Evolutionary conservation across 2,797 vertebrate genomes (phyloP).

Genomic region (Odontamblyopus lacepedii): DNA sequence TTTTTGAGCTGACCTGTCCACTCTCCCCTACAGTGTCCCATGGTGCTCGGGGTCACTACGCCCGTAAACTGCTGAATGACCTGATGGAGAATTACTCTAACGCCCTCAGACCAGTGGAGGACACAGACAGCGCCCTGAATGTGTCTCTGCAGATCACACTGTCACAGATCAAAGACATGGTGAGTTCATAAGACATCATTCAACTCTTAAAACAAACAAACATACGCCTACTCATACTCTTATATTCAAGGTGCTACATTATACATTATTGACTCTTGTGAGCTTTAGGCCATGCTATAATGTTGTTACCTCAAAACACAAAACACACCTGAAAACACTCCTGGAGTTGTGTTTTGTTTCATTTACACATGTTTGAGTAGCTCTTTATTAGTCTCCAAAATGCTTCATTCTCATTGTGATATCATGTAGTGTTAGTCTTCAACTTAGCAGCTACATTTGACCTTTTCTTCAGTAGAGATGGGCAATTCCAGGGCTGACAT

Average conservation of each 20-base stretch:
- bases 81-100: slow-evolving; percentile 93
- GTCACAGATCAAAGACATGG: slow-evolving; percentile 98
- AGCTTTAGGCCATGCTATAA: too few relatives aligned
- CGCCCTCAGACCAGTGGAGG: slow-evolving; percentile 91
- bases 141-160: slow-evolving; percentile 95
- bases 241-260: neutral
- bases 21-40: slow-evolving; percentile 72
- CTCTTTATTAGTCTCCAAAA: too few relatives aligned
- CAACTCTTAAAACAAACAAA: neutral
- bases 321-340: too few relatives aligned
- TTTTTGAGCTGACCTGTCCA: neutral
- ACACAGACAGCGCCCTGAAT: slow-evolving; percentile 92
- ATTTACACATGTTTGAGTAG: too few relatives aligned
- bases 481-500: too few relatives aligned
- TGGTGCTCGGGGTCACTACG: slow-evolving; percentile 89
- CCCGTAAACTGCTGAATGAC: slow-evolving; percentile 88
- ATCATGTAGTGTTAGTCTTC: too few relatives aligned
- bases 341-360: too few relatives aligned
- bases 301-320: too few relatives aligned
- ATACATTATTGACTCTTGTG: too few relatives aligned
- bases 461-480: too few relatives aligned
- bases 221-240: neutral
- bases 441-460: too few relatives aligned
- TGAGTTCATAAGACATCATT: slow-evolving; percentile 66
- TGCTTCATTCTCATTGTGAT: too few relatives aligned